Base-by-base conservation (phyloP, 2,888 invertebrate genomes). In the Idaea aversata region DNA sequence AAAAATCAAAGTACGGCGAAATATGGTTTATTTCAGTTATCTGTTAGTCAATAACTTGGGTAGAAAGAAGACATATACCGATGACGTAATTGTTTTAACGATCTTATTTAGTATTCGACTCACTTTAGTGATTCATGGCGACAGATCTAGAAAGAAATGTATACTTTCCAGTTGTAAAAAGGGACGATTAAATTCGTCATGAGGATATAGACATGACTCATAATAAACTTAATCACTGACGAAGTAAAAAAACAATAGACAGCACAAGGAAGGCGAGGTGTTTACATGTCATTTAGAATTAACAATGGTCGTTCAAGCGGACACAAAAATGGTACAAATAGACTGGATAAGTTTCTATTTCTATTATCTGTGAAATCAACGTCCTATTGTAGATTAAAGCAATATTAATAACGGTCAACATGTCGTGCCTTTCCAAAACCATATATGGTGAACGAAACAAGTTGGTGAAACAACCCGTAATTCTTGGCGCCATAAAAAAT, bases 391-490 rank as follows among this genome's bases (percentile, higher is more conserved):
- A 80, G 75, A 77, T 80, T 79, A 81, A 79, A 81, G 77, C 76
- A 76, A 47, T 47, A 47, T 67, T 76, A 72, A 81, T 82, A 86
- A 86, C 85, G 81, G 84, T 83, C 65, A 73, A 72, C 80, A 73
- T 82, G 82, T 81, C 84, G 83, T 82, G 85, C 84, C 84, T 87
- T 88, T 86, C 84, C 82, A 84, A 76, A 76, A 71, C 89, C 88
- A 72, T 90, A 80, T 84, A 88, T 62, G 88, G 89, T 68, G 73
- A 79, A 81, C 80, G 77, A 79, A 78, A 77, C 79, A 74, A 81
- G 77, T 75, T 82, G 72, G 72, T 72, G 75, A 79, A 77, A 75
- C 70, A 72, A 77, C 73, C 77, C 76, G 81, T 82, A 80, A 82
- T 79, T 81, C 80, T 79, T 80, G 77, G 75, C 80, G 76, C 75